These are phyloP conservation scores for Latrodectus elegans DNA, from an alignment of 2,888 invertebrate species.

Conservation along the genomic window DNA sequence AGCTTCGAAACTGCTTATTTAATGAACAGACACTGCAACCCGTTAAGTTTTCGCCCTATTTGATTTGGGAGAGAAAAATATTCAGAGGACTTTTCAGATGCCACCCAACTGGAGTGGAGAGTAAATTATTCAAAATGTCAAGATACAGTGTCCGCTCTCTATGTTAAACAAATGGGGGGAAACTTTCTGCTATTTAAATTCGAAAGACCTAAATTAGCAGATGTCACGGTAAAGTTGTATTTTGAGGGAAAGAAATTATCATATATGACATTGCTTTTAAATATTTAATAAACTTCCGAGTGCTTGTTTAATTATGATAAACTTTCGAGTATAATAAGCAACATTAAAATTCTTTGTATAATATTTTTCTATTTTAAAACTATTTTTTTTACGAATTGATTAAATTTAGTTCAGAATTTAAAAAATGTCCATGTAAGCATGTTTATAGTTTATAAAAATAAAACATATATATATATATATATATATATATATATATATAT, in stretches of 20 bases:
- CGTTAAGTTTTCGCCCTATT: constrained; percentile 45
- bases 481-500: no score
- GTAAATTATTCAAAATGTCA: constrained; percentile 25
- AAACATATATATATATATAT: no score
- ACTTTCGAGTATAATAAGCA: no score
- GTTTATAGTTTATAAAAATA: no score
- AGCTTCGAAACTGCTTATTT: constrained; percentile 40
- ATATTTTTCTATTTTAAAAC: no score
- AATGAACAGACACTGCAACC: constrained; percentile 22
- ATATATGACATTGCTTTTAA: no score
- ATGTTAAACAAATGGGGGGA: constrained; percentile 28
- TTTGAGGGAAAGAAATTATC: background rate
- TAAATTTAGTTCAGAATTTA: no score
- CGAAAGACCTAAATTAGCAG: constrained; percentile 28
- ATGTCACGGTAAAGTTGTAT: background rate
- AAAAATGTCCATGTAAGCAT: no score
- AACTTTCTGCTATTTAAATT: constrained; percentile 22
- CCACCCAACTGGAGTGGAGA: background rate
- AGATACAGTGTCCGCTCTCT: constrained; percentile 3
- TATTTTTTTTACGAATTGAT: no score
- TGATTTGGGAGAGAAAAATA: constrained; percentile 27
- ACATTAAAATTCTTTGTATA: no score
- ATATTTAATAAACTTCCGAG: no score
- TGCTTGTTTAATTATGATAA: no score
- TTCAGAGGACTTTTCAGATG: constrained; percentile 14